Evolutionary conservation across 2,113 vertebrate species (phyloP).

Genomic region (Athene noctua): DNA sequence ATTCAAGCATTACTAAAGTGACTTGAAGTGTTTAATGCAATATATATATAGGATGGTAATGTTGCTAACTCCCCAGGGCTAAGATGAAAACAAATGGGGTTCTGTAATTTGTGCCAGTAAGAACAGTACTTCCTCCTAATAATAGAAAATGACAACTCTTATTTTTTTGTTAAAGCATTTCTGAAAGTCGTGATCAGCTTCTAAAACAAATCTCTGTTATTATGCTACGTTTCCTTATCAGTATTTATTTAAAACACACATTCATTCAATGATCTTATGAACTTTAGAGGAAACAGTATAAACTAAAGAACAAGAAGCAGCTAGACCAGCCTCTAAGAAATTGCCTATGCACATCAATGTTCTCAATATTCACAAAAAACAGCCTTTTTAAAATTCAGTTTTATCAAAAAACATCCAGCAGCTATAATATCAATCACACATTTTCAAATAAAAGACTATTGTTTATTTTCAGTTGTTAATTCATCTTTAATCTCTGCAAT

Average conservation of each 20-base stretch:
- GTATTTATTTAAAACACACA: background rate
- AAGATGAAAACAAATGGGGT: background rate
- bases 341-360: background rate
- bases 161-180: background rate
- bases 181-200: background rate
- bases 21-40: background rate
- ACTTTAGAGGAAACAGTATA: background rate
- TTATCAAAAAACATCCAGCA: background rate
- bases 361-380: background rate
- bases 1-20: background rate
- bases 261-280: background rate
- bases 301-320: background rate
- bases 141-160: background rate
- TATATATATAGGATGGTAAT: background rate
- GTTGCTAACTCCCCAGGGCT: background rate
- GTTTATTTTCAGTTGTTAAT: background rate
- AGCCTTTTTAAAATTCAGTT: background rate
- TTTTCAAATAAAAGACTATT: background rate
- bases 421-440: rapidly evolving
- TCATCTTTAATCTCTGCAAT: background rate
- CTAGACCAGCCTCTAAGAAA: background rate
- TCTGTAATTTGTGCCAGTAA: background rate
- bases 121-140: background rate
- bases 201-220: background rate
- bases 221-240: background rate